These are phyloP conservation scores for Metacarcinus magister DNA, from an alignment of 2,888 invertebrate species.

Conservation along the genomic window DNA sequence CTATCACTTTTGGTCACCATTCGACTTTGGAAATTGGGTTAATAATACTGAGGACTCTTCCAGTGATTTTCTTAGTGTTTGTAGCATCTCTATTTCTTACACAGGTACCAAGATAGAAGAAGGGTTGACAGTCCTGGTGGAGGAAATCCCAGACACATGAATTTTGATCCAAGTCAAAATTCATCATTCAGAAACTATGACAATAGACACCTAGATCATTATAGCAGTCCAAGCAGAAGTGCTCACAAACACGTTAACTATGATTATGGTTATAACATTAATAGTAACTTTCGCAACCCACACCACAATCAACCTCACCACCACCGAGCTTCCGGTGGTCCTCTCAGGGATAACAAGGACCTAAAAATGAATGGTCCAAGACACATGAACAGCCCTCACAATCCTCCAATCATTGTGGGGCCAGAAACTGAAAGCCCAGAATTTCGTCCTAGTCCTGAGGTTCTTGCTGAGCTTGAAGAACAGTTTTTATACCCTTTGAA, in stretches of 20 bases:
- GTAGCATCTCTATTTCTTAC: not conserved
- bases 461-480: slow-evolving; percentile 74
- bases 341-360: slow-evolving; percentile 66
- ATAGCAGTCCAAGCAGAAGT: slow-evolving; percentile 61
- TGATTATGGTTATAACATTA: slow-evolving; percentile 50
- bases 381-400: not conserved
- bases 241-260: slow-evolving; percentile 61
- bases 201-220: slow-evolving; percentile 64
- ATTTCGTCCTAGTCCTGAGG: slow-evolving; percentile 73
- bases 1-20: not conserved
- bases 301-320: slow-evolving; percentile 65
- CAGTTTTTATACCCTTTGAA: slow-evolving; percentile 79
- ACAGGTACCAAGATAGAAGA: slow-evolving; percentile 67
- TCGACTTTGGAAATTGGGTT: not conserved
- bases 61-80: not conserved
- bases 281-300: slow-evolving; percentile 44
- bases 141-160: slow-evolving; percentile 54
- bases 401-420: slow-evolving; percentile 15
- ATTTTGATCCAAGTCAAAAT: slow-evolving; percentile 57
- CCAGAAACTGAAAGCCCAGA: slow-evolving; percentile 70
- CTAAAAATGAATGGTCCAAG: slow-evolving; percentile 67
- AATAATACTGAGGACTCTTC: too few species aligned
- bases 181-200: slow-evolving; percentile 55
- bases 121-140: slow-evolving; percentile 63
- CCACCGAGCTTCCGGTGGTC: slow-evolving; percentile 42